These are phyloP conservation scores for Volucella inanis DNA, from an alignment of 2,888 invertebrate genomes.

Conservation along the genomic window DNA sequence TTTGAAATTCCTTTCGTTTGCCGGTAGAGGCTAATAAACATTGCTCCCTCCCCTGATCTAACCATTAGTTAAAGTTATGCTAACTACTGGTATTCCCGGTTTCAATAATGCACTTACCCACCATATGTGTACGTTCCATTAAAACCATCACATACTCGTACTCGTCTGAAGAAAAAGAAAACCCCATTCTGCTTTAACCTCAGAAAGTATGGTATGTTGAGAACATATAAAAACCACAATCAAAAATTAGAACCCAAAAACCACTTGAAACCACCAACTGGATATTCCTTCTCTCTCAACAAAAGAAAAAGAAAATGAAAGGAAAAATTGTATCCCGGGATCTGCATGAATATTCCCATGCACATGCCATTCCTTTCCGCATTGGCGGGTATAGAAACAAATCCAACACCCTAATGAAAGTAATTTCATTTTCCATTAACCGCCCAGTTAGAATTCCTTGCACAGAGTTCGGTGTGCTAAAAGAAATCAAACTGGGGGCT, in stretches of 20 bases:
- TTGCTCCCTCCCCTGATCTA: not conserved
- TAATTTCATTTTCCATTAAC: constrained; percentile 70
- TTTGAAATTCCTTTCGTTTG: no score
- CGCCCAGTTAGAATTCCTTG: constrained; percentile 14
- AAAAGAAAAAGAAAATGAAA: not conserved
- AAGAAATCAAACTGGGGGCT: no score
- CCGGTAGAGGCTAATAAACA: not conserved
- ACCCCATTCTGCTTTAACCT: constrained; percentile 23
- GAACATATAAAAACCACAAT: constrained; percentile 57
- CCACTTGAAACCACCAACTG: constrained; percentile 11
- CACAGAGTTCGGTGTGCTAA: not conserved
- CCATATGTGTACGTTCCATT: constrained; percentile 56
- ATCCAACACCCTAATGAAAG: constrained; percentile 61
- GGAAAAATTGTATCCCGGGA: constrained; percentile 2
- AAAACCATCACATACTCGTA: constrained; percentile 9
- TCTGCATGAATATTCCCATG: constrained; percentile 35
- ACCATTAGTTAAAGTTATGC: constrained; percentile 36
- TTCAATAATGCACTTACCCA: constrained; percentile 55
- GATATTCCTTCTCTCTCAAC: not conserved
- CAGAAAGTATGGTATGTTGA: constrained; percentile 63
- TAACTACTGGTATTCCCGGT: constrained; percentile 41
- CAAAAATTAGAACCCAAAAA: constrained; percentile 63
- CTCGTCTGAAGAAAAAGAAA: not conserved
- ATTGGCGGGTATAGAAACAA: not conserved
- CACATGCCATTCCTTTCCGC: constrained; percentile 11